phyloP scores from a whole-genome alignment of 2,113 vertebrate genomes.

The Eublepharis macularius region DNA sequence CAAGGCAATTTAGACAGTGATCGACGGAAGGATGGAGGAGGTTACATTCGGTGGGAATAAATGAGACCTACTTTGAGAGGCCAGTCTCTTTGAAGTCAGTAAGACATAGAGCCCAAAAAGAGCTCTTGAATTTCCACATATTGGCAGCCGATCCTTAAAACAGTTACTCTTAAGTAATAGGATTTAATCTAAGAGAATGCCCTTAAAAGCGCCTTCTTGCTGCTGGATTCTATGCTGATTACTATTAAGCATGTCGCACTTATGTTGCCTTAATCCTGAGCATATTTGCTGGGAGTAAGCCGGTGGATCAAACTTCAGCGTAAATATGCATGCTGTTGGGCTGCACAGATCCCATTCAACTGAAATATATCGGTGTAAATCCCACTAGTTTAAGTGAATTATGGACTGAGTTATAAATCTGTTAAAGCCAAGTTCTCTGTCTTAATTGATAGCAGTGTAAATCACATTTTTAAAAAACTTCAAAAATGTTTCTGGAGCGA shows the following conservation, averaged over 20 bases:
- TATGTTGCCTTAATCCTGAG: conserved; percentile 1
- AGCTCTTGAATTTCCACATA: neutral
- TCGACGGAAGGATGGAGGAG: neutral
- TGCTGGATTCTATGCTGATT: neutral
- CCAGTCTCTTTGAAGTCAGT: neutral
- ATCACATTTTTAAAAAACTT: neutral
- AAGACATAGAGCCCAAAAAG: neutral
- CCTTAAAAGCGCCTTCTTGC: neutral
- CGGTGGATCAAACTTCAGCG: neutral
- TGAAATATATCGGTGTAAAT: neutral
- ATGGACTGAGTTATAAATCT: neutral
- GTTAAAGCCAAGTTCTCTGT: neutral
- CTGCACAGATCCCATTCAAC: neutral
- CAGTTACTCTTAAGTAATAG: neutral
- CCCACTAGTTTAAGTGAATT: neutral
- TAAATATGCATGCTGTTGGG: neutral
- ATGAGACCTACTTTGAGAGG: neutral
- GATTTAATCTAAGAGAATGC: neutral
- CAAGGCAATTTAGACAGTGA: neutral
- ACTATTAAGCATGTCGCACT: neutral
- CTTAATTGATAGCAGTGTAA: neutral
- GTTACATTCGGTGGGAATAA: neutral
- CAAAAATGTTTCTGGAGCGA: neutral
- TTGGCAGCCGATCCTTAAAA: neutral
- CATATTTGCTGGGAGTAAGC: neutral